Conservation (phyloP, 1,140 invertebrate species). For the Wiebesia pumilae region DNA sequence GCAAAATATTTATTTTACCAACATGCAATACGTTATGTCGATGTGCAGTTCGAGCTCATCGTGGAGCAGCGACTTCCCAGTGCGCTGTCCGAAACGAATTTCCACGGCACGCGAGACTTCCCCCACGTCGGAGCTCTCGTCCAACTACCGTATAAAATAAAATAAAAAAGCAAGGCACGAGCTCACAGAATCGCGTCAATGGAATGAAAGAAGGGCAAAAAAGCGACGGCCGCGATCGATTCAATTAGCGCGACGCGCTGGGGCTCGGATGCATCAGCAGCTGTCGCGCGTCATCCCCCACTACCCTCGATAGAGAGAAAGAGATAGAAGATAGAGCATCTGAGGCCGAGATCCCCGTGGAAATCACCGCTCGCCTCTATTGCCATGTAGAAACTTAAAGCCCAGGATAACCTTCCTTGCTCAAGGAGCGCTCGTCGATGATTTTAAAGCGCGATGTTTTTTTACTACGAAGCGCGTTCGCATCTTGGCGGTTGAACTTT, state of each 20-base stretch:
- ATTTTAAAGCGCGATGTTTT: neutral
- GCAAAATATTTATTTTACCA: neutral
- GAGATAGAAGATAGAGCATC: neutral
- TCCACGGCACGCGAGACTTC: neutral
- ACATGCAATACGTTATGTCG: too few relatives aligned
- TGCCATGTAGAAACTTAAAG: too few relatives aligned
- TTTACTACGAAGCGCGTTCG: too few relatives aligned
- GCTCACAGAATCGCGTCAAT: neutral
- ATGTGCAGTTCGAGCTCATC: too few relatives aligned
- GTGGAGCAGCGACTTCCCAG: neutral
- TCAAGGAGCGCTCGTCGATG: neutral
- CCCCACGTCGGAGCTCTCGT: too few relatives aligned
- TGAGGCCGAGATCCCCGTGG: neutral
- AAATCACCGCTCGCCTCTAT: neutral
- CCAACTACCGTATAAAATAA: neutral
- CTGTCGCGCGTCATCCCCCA: slow-evolving; percentile 58
- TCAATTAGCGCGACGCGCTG: slow-evolving; percentile 61
- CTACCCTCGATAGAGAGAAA: neutral
- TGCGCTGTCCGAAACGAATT: too few relatives aligned
- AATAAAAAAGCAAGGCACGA: neutral
- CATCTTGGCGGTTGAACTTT: neutral
- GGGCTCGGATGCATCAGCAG: slow-evolving; percentile 64
- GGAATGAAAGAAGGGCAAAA: neutral
- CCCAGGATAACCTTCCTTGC: neutral
- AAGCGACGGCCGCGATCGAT: slow-evolving; percentile 51